A percentile compares a stretch with the other conserved stretches of the same genome.
Evolutionary conservation across 2,797 vertebrate genomes (phyloP).

Genomic region (Tapera naevia): DNA sequence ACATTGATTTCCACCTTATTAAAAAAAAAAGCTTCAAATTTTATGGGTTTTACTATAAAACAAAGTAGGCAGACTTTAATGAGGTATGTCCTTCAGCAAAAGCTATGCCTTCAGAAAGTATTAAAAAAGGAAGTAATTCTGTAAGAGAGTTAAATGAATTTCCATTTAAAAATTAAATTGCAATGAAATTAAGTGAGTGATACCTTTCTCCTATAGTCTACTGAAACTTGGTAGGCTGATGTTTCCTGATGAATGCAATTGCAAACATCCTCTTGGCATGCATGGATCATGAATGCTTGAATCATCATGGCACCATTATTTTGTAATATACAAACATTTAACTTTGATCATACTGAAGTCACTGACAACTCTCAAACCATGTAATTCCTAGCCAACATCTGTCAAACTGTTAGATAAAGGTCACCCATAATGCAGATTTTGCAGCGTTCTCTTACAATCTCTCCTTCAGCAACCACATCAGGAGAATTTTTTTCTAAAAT

Average conservation of each 20-base stretch:
- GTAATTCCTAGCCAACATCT: not conserved
- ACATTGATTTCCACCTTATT: conserved; percentile 11
- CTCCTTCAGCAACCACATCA: not conserved
- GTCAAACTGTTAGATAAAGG: not conserved
- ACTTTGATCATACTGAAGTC: not conserved
- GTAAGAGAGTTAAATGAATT: conserved; percentile 12
- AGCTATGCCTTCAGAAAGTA: conserved; percentile 4
- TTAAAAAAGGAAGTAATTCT: not conserved
- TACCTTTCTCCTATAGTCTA: not conserved
- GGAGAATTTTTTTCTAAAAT: not conserved
- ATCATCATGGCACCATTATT: not conserved
- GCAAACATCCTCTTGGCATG: not conserved
- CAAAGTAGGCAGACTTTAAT: conserved; percentile 33
- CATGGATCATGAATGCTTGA: not conserved
- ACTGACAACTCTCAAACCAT: not conserved
- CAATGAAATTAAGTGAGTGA: not conserved
- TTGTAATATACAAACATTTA: not conserved
- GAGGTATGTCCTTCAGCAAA: conserved; percentile 1
- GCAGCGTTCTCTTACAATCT: not conserved
- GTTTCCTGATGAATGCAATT: not conserved
- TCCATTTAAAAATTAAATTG: not conserved
- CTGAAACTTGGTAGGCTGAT: not conserved
- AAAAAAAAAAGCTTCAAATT: conserved; percentile 23
- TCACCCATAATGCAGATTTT: not conserved
- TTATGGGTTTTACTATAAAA: conserved; percentile 24